Base-by-base conservation (phyloP, 2,113 vertebrate species). In the Poeciliopsis turrubarensis region DNA sequence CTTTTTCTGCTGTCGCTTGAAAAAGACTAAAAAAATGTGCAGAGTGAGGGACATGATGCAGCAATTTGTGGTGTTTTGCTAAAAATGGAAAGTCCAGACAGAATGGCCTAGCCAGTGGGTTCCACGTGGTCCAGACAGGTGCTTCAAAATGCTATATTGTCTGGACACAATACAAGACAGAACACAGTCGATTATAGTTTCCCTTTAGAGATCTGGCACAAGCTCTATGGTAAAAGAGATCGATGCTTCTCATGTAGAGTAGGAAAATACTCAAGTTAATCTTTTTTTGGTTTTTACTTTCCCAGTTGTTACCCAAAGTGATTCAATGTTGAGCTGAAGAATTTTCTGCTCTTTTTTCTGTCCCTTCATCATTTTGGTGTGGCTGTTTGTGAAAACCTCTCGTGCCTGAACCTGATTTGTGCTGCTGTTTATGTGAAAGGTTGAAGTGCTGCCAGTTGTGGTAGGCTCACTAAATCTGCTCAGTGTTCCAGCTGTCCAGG, bases 11-110 rank as follows among this genome's bases (percentile, higher is more conserved):
- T 84, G 68, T 85, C 62, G 73, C 75, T 1, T 26, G 74, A 63
- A 67, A 44, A 75, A 79, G 54, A 57, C 65, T 44, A 29, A 61
- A 54, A 76, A 87, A 60, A 60, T 1, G 11, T 72, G 75, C 77
- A 78, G 75, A 57, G 60, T 47, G 65, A 86, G 73, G 65, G 72
- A 88, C 69, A 76, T 81, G 72, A 87, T 82, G 84, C 84, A 91
- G 88, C 83, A 89, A 84, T 93, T 92, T 90, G 90, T 34, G 91
- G 93, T 70, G 1, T 5, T 51, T 32, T 84, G 72, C 90, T 93
- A 93, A 91, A 90, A 92, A 87, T 79, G 82, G 78, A 86, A 77
- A 72, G 76, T 86, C 78, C 69, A 89, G 87, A 84, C 86, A 70
- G 34, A 86, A 76, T 57, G 79, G 65, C 73, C 75, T 2, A 11